These are phyloP conservation scores for Ceyx melanurus DNA, from an alignment of 2,113 vertebrate genomes.

Conservation along the genomic window DNA sequence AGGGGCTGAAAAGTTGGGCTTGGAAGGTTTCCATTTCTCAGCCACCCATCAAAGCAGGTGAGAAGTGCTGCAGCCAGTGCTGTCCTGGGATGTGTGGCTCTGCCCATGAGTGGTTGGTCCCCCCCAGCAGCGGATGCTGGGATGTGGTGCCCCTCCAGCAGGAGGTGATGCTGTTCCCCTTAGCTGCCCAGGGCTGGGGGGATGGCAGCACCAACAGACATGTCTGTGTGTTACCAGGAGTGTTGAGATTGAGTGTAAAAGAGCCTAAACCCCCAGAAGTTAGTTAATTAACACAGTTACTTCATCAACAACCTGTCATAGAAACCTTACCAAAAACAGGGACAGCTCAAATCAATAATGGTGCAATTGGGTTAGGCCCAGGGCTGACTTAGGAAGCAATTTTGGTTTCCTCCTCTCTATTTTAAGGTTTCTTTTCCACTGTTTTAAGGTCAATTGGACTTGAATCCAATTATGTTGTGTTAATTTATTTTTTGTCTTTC, in stretches of 20 bases:
- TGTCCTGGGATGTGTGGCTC: background rate
- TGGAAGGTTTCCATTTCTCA: background rate
- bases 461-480: background rate
- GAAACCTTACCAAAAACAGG: background rate
- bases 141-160: background rate
- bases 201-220: fast-evolving
- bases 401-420: background rate
- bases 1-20: background rate
- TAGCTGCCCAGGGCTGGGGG: background rate
- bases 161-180: background rate
- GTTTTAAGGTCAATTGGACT: background rate
- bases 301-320: background rate
- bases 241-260: background rate
- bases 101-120: background rate
- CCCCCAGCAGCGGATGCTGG: background rate
- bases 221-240: fast-evolving
- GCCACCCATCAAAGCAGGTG: fast-evolving
- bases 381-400: background rate
- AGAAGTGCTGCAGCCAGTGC: background rate
- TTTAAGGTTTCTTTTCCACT: background rate
- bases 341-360: background rate
- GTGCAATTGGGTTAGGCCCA: background rate
- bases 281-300: background rate
- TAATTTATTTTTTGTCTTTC: background rate
- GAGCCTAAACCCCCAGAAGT: background rate